phyloP scores from a whole-genome alignment of 2,113 vertebrate genomes.

The Psammodynastes pulverulentus region DNA sequence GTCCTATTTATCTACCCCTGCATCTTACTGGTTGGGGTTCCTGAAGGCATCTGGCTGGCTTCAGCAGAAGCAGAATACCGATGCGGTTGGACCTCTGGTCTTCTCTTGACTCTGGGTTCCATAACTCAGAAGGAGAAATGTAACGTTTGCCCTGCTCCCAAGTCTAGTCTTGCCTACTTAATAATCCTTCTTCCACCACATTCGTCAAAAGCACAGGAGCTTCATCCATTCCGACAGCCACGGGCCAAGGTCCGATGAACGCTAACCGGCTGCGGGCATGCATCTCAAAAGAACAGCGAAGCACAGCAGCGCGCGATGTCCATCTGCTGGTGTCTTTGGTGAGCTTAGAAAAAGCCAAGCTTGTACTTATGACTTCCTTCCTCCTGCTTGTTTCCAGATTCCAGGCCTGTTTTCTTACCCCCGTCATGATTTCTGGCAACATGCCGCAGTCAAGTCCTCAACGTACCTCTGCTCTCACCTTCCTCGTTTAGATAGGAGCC shows the following conservation, averaged over 20 bases:
- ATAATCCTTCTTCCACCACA: background rate
- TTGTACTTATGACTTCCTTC: background rate
- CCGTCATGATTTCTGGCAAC: background rate
- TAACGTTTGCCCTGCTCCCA: background rate
- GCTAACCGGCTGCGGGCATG: background rate
- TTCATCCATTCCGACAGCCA: background rate
- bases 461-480: background rate
- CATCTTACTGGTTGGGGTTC: background rate
- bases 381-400: background rate
- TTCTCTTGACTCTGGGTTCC: background rate
- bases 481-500: background rate
- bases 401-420: background rate
- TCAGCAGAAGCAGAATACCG: background rate
- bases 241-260: background rate
- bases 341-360: background rate
- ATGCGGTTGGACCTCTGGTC: background rate
- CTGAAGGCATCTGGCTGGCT: background rate
- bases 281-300: background rate
- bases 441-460: background rate
- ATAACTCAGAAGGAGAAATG: background rate
- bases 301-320: background rate
- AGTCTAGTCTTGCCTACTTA: background rate
- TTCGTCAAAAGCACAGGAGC: background rate
- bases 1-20: background rate
- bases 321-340: background rate